phyloP scores from a whole-genome alignment of 2,888 invertebrate species.

The Psylliodes chrysocephalus region DNA sequence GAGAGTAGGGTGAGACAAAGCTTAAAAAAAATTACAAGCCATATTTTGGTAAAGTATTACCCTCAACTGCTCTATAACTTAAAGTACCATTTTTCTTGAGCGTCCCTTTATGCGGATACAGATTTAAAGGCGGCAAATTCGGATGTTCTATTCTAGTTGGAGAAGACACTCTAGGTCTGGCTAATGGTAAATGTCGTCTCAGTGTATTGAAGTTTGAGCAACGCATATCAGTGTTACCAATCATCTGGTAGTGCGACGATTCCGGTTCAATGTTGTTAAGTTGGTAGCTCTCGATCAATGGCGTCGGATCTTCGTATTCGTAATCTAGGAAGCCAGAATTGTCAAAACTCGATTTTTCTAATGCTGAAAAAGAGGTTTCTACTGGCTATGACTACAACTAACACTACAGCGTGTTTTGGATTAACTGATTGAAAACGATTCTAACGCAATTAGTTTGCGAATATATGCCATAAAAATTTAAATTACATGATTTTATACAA shows the following conservation, averaged over 20 bases:
- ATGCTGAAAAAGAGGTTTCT: slow-evolving; percentile 35
- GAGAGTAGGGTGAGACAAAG: slow-evolving; percentile 17
- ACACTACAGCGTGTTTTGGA: slow-evolving; percentile 5
- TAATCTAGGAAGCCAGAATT: slow-evolving; percentile 82
- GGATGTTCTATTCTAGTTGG: slow-evolving; percentile 86
- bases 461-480: too few relatives aligned
- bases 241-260: slow-evolving; percentile 62
- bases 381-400: slow-evolving; percentile 34
- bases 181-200: slow-evolving; percentile 60
- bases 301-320: slow-evolving; percentile 83
- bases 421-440: not conserved
- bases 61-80: slow-evolving; percentile 53
- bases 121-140: slow-evolving; percentile 81
- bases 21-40: slow-evolving; percentile 48
- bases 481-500: too few relatives aligned
- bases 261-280: slow-evolving; percentile 69
- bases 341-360: slow-evolving; percentile 67
- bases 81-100: slow-evolving; percentile 52
- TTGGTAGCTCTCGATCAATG: slow-evolving; percentile 79
- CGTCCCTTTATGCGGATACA: slow-evolving; percentile 65
- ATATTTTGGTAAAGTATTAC: slow-evolving; percentile 56
- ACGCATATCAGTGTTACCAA: slow-evolving; percentile 61
- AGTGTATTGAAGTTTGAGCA: slow-evolving; percentile 65
- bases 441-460: too few relatives aligned
- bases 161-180: slow-evolving; percentile 78